phyloP scores from a whole-genome alignment of 1,140 invertebrate genomes.

The Phthorimaea operculella region DNA sequence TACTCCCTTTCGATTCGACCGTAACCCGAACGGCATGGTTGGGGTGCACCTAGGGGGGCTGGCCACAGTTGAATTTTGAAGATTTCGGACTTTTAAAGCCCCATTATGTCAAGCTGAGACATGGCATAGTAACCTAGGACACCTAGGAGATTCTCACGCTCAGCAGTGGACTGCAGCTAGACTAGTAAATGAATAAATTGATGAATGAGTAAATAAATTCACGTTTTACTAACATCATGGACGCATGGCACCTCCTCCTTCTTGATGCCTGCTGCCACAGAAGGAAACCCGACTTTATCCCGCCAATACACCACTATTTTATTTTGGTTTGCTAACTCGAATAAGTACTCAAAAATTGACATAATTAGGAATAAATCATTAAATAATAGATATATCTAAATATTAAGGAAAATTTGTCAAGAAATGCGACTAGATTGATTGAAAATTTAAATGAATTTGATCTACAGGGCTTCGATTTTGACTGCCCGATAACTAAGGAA shows the following conservation, averaged over 20 bases:
- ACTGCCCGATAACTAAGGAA: not conserved
- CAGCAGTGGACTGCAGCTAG: too few species aligned
- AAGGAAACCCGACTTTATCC: constrained; percentile 20
- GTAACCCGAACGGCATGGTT: too few species aligned
- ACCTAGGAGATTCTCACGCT: too few species aligned
- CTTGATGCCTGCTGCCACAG: constrained; percentile 32
- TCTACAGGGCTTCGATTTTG: constrained; percentile 33
- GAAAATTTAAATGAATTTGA: constrained; percentile 29
- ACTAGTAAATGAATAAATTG: too few species aligned
- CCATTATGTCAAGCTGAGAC: too few species aligned
- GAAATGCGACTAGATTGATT: constrained; percentile 33
- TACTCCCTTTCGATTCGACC: too few species aligned
- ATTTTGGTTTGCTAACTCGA: constrained; percentile 14
- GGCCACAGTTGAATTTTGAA: too few species aligned
- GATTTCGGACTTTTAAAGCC: too few species aligned
- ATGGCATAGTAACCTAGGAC: too few species aligned
- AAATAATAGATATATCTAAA: constrained; percentile 16
- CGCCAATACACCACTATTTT: constrained; percentile 1
- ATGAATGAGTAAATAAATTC: too few species aligned
- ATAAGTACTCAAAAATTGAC: constrained; percentile 49
- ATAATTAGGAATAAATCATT: constrained; percentile 48
- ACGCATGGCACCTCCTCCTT: constrained; percentile 35
- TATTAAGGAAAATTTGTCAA: constrained; percentile 9
- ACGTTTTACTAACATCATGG: not conserved
- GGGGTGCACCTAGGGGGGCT: too few species aligned